A percentile compares a stretch with the other conserved stretches of the same genome.
These are phyloP conservation scores for Parazoanthus swiftii DNA, from an alignment of 92 coral and sea anemone species.

Conservation along the genomic window DNA sequence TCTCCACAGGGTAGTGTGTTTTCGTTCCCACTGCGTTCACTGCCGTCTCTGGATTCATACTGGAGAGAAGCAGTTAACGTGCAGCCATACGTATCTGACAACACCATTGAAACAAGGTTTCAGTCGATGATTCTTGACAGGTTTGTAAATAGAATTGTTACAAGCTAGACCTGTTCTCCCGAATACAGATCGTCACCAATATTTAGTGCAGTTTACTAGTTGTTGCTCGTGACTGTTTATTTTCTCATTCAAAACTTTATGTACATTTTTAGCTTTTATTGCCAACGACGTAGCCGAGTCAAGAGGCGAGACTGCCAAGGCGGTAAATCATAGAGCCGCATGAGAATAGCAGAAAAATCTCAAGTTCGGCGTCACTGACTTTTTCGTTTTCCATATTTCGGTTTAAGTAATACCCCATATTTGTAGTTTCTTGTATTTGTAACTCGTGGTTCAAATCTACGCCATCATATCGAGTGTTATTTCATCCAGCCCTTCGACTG, in stretches of 20 bases:
- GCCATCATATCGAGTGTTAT: background rate
- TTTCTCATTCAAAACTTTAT: too few species aligned
- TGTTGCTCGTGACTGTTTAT: too few species aligned
- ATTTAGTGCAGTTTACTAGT: too few species aligned
- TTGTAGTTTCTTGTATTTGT: background rate
- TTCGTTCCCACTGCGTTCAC: conserved; percentile 58
- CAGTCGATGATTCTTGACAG: conserved; percentile 81
- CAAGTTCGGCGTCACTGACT: background rate
- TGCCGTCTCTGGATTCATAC: conserved; percentile 71
- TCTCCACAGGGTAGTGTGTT: conserved; percentile 38
- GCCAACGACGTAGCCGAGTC: too few species aligned
- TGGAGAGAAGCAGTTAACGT: conserved; percentile 52
- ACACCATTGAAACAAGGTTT: conserved; percentile 61
- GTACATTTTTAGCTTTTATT: too few species aligned
- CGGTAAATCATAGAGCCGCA: too few species aligned
- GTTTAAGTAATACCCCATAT: background rate
- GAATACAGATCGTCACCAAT: too few species aligned
- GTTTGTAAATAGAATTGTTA: conserved; percentile 21
- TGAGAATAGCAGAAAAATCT: background rate
- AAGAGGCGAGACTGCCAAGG: too few species aligned
- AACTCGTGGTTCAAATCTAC: background rate
- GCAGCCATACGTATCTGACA: conserved; percentile 49
- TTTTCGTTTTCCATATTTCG: conserved; percentile 4
- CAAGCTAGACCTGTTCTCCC: background rate
- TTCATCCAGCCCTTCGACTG: background rate